These are phyloP conservation scores for Orchesella flavescens DNA, from an alignment of 2,888 invertebrate species.

Conservation along the genomic window DNA sequence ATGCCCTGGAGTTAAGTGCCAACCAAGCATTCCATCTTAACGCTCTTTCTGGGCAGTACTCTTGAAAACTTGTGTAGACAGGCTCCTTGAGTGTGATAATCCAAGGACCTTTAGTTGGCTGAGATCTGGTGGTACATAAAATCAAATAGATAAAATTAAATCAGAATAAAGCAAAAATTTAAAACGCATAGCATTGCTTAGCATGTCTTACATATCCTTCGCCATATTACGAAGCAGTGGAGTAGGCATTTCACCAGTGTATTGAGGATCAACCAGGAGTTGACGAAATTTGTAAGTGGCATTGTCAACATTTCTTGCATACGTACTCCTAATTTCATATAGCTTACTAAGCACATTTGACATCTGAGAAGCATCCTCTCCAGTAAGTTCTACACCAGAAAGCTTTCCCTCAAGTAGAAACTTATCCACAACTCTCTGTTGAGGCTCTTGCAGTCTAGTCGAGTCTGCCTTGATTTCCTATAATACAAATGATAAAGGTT, in stretches of 20 bases:
- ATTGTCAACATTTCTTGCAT: slow-evolving; percentile 81
- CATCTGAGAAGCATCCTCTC: slow-evolving; percentile 77
- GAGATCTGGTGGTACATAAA: slow-evolving; percentile 72
- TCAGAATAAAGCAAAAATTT: neutral
- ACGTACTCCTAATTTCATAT: slow-evolving; percentile 78
- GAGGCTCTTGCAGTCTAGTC: slow-evolving; percentile 75
- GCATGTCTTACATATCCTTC: slow-evolving; percentile 76
- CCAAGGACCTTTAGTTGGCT: slow-evolving; percentile 86
- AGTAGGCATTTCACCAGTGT: slow-evolving; percentile 84
- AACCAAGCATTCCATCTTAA: slow-evolving; percentile 90
- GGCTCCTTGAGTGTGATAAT: slow-evolving; percentile 84
- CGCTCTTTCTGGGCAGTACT: slow-evolving; percentile 86
- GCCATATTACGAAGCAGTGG: slow-evolving; percentile 81
- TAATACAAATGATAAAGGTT: slow-evolving; percentile 34
- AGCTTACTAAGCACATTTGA: slow-evolving; percentile 77
- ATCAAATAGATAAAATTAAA: neutral
- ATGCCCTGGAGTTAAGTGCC: slow-evolving; percentile 83
- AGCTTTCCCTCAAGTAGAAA: slow-evolving; percentile 87
- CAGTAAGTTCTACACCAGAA: slow-evolving; percentile 84
- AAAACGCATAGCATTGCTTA: too few species aligned
- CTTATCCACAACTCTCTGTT: slow-evolving; percentile 84
- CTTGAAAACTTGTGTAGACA: slow-evolving; percentile 84
- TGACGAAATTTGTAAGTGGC: slow-evolving; percentile 82
- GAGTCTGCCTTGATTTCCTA: slow-evolving; percentile 74
- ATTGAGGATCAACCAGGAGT: slow-evolving; percentile 79